Evolutionary conservation across 2,113 vertebrate genomes (phyloP).

Genomic region (Corydoras maculifer): DNA sequence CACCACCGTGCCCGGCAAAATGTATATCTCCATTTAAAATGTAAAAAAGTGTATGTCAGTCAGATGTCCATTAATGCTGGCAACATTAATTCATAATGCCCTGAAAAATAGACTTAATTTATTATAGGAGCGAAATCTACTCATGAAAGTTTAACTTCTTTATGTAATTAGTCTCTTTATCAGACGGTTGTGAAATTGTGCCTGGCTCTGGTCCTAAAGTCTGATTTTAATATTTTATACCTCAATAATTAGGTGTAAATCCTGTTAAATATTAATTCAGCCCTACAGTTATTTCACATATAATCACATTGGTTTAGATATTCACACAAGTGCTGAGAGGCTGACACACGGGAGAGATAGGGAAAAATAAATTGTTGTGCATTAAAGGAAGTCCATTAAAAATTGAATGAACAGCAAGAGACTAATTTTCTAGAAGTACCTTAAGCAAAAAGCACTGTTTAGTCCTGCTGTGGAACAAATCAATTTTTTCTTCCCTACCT

Average conservation of each 20-base stretch:
- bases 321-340: conserved; percentile 31
- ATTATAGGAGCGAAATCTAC: background rate
- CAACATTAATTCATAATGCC: too few species aligned
- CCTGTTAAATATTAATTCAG: conserved; percentile 49
- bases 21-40: too few species aligned
- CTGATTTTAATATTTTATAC: conserved; percentile 47
- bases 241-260: conserved; percentile 47
- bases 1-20: too few species aligned
- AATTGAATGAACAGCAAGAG: conserved; percentile 31
- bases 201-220: conserved; percentile 16
- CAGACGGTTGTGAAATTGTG: background rate
- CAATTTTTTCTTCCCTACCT: background rate
- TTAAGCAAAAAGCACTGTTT: conserved; percentile 14
- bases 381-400: conserved; percentile 43
- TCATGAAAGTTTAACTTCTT: conserved; percentile 11
- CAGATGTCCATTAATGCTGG: too few species aligned
- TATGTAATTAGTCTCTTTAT: background rate
- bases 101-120: too few species aligned
- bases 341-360: conserved; percentile 6
- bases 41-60: too few species aligned
- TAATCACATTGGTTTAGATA: conserved; percentile 42
- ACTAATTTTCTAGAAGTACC: conserved; percentile 32
- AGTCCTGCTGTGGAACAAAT: conserved; percentile 4
- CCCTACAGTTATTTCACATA: conserved; percentile 40
- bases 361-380: conserved; percentile 25